Evolutionary conservation across 2,888 invertebrate species (phyloP), one percentile per base, ranked within the genome.

Genomic region (Caenorhabditis sinica): DNA sequence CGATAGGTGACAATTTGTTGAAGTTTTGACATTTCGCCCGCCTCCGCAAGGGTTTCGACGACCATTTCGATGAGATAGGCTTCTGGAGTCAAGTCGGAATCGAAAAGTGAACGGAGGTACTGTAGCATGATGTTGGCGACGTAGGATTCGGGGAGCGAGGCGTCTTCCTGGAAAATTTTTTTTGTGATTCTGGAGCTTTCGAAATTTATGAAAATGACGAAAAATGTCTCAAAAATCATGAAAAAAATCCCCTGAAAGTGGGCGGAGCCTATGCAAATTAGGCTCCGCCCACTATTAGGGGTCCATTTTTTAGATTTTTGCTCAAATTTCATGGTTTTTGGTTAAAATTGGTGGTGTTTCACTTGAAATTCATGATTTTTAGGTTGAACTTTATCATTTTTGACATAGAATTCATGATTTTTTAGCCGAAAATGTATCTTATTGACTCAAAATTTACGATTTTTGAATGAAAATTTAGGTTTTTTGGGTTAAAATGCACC

Each of bases 1-100:
- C 87, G 63, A 80, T 89, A 89, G 17, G 87, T 89, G 36, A 89
- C 87, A 25, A 89, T 85, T 66, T 89, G 89, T 23, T 89, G 89
- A 4, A 89, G 75, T 58, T 86, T 86, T 5, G 65, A 66, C 83
- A 87, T 84, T 51, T 89, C 86, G 2, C 86, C 87, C 2, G 86
- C 88, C 2, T 81, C 85, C 0, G 85, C 88, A 2, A 89, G 66
- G 0, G 86, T 84, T 28, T 89, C 84, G 13, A 89, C 89, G n/a
- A 89, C 74, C 75, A 88, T 72, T 49, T 89, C 89, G n/a, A 88
- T 81, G 17, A 89, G 82, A 72, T 89, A 89, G 1, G 87, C 82
- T 53, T 84, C 84, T 33, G 80, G 80, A 51, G 49, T 36, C 2
- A 85, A 60, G 20, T 72, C 30, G 20, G 77, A 69, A 30, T 85